Evolutionary conservation across 2,113 vertebrate genomes (phyloP).

Genomic region (Lophotis ruficrista): DNA sequence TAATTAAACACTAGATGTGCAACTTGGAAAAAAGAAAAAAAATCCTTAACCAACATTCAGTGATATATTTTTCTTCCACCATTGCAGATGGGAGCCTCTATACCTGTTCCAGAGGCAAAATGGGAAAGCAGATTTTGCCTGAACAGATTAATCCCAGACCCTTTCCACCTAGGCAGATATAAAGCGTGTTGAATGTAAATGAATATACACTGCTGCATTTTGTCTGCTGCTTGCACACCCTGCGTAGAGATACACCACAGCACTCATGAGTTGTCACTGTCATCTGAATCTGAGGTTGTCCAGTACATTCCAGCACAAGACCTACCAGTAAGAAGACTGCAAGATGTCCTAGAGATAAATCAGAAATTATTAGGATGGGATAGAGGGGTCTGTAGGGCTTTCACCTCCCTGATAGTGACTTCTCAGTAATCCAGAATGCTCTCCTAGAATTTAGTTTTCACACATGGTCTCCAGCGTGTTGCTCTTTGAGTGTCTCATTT

Average conservation of each 20-base stretch:
- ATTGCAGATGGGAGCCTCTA: neutral
- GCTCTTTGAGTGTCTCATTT: neutral
- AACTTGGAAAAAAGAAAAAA: neutral
- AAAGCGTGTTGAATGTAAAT: neutral
- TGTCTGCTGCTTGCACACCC: neutral
- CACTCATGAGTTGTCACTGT: neutral
- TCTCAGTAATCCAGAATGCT: neutral
- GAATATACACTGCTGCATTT: neutral
- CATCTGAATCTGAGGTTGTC: neutral
- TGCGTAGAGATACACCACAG: neutral
- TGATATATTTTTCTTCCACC: neutral
- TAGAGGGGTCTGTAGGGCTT: neutral
- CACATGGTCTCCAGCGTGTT: fast-evolving
- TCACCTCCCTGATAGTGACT: neutral
- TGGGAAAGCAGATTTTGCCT: neutral
- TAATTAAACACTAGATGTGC: neutral
- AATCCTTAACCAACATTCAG: neutral
- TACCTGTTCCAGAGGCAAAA: neutral
- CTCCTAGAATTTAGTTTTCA: neutral
- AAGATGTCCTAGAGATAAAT: neutral
- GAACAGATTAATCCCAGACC: neutral
- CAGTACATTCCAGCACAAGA: neutral
- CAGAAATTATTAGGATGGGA: neutral
- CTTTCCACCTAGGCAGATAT: neutral
- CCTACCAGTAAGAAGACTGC: neutral